A percentile compares a stretch with the other conserved stretches of the same genome.
Conservation (phyloP, 2,888 invertebrate genomes). For the Rutpela maculata region DNA sequence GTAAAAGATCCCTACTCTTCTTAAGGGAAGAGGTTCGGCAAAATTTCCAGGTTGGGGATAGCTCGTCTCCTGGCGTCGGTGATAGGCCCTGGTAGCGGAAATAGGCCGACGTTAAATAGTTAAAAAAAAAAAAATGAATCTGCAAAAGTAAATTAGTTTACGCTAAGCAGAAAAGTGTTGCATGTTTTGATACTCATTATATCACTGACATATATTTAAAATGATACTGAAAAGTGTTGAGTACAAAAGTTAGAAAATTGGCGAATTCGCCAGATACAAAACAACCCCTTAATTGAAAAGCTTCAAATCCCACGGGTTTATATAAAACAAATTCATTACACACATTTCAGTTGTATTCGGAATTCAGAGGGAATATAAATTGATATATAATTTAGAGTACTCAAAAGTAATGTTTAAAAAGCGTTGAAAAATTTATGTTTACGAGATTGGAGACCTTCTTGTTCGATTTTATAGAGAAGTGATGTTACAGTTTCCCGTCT, state of each 20-base stretch:
- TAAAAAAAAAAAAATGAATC: too few relatives aligned
- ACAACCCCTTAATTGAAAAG: not conserved
- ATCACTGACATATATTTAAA: too few relatives aligned
- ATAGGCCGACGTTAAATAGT: too few relatives aligned
- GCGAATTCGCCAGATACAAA: conserved; percentile 6
- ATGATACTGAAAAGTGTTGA: too few relatives aligned
- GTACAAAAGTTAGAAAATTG: not conserved
- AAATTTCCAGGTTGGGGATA: too few relatives aligned
- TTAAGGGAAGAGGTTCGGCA: too few relatives aligned
- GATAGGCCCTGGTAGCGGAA: too few relatives aligned
- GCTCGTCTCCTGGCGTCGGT: too few relatives aligned
- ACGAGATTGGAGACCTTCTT: not conserved
- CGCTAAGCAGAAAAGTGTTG: too few relatives aligned
- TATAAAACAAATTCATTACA: not conserved
- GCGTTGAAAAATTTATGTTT: not conserved
- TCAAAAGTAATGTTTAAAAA: not conserved
- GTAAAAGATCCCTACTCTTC: too few relatives aligned
- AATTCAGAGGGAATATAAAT: not conserved
- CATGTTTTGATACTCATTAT: too few relatives aligned
- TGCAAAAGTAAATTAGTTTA: too few relatives aligned
- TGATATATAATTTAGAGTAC: not conserved
- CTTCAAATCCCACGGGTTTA: not conserved
- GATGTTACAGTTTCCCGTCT: not conserved
- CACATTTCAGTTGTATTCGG: not conserved
- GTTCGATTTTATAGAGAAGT: not conserved